Conservation (phyloP, 2,113 vertebrate species). For the Leucosticte australis region DNA sequence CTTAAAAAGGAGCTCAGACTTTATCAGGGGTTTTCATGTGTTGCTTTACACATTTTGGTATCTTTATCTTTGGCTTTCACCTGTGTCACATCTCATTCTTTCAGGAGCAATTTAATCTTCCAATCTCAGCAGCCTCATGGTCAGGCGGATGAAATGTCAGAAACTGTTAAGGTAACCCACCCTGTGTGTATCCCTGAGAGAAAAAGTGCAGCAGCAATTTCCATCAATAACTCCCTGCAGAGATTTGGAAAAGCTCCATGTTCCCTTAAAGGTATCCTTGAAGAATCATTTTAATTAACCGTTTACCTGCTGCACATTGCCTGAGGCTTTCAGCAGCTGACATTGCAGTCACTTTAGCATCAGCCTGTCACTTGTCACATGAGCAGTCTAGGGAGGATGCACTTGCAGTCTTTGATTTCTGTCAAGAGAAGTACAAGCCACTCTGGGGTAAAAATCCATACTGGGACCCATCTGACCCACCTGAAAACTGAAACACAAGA, state of each 20-base stretch:
- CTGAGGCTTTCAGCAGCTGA: slow-evolving; percentile 33
- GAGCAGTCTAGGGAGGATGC: neutral
- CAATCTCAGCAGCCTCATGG: slow-evolving; percentile 49
- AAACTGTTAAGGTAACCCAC: slow-evolving; percentile 42
- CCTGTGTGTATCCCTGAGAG: neutral
- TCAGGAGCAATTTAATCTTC: slow-evolving; percentile 35
- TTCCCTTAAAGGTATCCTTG: slow-evolving; percentile 36
- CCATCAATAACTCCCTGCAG: slow-evolving; percentile 7
- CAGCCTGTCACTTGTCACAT: neutral
- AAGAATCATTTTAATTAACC: slow-evolving; percentile 64
- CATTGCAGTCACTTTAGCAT: slow-evolving; percentile 23
- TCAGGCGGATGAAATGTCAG: slow-evolving; percentile 54
- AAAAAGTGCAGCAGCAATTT: slow-evolving; percentile 13
- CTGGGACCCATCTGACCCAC: neutral
- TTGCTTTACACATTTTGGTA: neutral
- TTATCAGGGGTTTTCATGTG: neutral
- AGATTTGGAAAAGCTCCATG: slow-evolving; percentile 23
- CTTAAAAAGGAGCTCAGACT: neutral
- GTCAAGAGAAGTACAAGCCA: neutral
- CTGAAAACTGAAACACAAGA: neutral
- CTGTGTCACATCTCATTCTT: slow-evolving; percentile 47
- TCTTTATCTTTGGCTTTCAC: slow-evolving; percentile 44
- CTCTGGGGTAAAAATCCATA: neutral
- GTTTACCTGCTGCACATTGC: slow-evolving; percentile 39
- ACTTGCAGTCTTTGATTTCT: slow-evolving; percentile 24